Evolutionary conservation across 2,113 vertebrate species (phyloP), one percentile per base, ranked within the genome.

Genomic region (Chaenogobius annularis): DNA sequence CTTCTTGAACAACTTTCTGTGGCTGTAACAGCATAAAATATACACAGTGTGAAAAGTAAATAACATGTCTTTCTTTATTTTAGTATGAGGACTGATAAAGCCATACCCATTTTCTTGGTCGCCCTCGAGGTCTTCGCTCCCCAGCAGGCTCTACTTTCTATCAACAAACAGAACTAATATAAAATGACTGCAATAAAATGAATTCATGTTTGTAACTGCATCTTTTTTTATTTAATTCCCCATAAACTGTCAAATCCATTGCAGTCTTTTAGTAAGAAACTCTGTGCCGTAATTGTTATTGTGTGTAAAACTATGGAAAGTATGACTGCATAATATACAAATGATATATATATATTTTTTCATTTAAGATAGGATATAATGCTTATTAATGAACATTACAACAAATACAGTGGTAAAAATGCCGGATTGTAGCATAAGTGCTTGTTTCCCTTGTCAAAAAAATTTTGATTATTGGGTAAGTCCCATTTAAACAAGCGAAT

Each of bases 91-190:
- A 70, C 44, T 5, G 69, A 78, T 77, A 69, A 66, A 70, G 74
- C 89, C 96, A 90, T 94, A 99, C 98, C 98, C 98, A 99, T 96
- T 99, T 99, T 90, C 98, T 96, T 64, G 98, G 98, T 90, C 98
- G 94, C 74, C 98, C 98, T 90, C 97, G 95, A 82, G 96, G 97
- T 91, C 98, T 95, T 89, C 95, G 95, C 93, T 97, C 95, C 88
- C 95, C 95, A 81, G 92, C 92, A 46, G 95, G 94, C 93, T 98
- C 98, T 92, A 94, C 94, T 95, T 98, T 96, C 96, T 96, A 83
- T 70, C 23, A 72, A 79, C 40, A 75, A 85, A 35, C 61, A 63
- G 31, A 63, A n/a, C 5, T 12, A 63, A 63, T 63, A n/a, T 43
- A 17, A 19, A 10, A 11, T 55, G 1, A 55, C 8, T 11, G 55